Percentiles rank a stretch among this genome's conserved stretches.
Conservation (phyloP, 2,797 vertebrate genomes). For the Melanogrammus aeglefinus region DNA sequence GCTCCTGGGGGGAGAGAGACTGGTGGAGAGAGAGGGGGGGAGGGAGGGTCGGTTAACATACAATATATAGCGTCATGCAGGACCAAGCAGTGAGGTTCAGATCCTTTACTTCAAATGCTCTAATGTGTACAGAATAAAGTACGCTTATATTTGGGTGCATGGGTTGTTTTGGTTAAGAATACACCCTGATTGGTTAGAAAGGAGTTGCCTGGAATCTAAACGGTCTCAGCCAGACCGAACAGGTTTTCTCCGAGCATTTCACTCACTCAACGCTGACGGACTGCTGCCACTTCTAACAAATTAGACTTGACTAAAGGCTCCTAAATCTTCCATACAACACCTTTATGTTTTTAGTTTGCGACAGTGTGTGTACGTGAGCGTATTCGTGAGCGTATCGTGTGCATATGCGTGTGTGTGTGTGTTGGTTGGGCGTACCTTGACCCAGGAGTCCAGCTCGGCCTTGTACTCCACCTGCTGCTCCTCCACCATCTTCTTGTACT, state of each 20-base stretch:
- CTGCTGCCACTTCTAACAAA: too few species aligned
- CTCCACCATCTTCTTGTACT: conserved; percentile 80
- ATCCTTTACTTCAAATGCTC: background rate
- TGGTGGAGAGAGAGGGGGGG: conserved; percentile 29
- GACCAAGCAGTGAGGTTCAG: background rate
- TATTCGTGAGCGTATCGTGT: too few species aligned
- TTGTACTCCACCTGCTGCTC: conserved; percentile 79
- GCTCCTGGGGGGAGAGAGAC: conserved; percentile 77
- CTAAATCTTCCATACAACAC: too few species aligned
- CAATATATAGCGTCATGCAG: background rate
- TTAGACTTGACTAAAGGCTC: too few species aligned
- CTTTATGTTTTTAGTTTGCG: too few species aligned
- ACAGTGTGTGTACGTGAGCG: too few species aligned
- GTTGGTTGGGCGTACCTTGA: conserved; percentile 62
- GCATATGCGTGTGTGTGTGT: background rate
- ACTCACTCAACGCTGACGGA: too few species aligned
- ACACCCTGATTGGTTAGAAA: too few species aligned
- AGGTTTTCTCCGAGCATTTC: too few species aligned
- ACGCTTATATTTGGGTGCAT: background rate
- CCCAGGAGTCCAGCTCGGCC: conserved; percentile 73
- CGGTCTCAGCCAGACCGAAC: too few species aligned
- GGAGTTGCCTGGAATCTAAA: too few species aligned
- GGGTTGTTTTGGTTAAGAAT: background rate
- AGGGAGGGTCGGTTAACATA: background rate
- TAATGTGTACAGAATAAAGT: background rate